Evolutionary conservation across 64 coral and sea anemone genomes (phyloP).

Genomic region (Pocillopora verrucosa): DNA sequence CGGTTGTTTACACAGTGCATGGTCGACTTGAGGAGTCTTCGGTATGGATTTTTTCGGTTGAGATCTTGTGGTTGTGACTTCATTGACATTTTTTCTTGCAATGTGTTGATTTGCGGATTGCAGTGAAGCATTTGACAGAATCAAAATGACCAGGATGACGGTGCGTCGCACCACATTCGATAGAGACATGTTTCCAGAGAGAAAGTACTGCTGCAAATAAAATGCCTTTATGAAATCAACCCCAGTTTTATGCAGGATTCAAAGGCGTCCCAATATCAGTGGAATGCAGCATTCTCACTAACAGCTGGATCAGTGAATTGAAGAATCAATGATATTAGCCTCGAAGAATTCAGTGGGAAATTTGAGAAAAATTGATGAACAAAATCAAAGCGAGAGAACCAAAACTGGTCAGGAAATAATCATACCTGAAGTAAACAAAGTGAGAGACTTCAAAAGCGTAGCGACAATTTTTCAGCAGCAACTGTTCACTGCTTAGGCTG

Average conservation of each 20-base stretch:
- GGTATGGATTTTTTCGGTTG: not conserved
- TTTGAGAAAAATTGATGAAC: not conserved
- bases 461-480: not conserved
- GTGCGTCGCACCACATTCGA: not conserved
- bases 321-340: slow-evolving; percentile 33
- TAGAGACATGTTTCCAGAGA: not conserved
- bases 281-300: slow-evolving; percentile 20
- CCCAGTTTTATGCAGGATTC: slow-evolving; percentile 12
- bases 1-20: not conserved
- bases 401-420: not conserved
- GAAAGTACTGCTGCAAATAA: slow-evolving; percentile 4
- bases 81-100: not conserved
- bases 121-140: not conserved
- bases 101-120: not conserved
- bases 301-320: not conserved
- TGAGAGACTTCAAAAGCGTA: not conserved
- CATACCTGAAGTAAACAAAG: not conserved
- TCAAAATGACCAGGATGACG: not conserved
- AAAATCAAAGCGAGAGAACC: not conserved
- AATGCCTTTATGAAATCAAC: not conserved
- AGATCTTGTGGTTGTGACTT: not conserved
- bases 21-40: not conserved
- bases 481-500: not conserved
- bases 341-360: not conserved
- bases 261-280: slow-evolving; percentile 12